A percentile compares a stretch with the other conserved stretches of the same genome.
phyloP scores from a whole-genome alignment of 2,113 vertebrate species.

The Cavia aperea region DNA sequence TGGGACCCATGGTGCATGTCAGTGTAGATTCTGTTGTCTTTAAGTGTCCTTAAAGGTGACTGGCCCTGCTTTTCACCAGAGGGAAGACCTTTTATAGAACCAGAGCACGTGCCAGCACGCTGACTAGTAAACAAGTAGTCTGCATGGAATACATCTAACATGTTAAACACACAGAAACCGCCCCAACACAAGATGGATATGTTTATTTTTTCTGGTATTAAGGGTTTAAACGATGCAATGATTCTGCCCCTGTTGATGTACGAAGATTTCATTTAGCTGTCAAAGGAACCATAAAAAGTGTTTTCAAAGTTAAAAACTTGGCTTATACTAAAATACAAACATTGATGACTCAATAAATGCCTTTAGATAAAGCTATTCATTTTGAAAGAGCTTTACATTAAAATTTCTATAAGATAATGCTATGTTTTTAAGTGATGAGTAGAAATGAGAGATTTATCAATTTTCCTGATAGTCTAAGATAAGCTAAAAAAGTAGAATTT shows the following conservation, averaged over 20 bases:
- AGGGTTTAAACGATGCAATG: neutral
- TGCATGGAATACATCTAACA: neutral
- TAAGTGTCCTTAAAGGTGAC: neutral
- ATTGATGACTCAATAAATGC: neutral
- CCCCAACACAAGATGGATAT: neutral
- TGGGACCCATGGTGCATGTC: neutral
- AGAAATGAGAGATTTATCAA: neutral
- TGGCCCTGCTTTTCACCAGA: neutral
- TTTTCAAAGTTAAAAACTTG: slow-evolving; percentile 14
- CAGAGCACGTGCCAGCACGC: neutral
- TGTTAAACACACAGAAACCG: neutral
- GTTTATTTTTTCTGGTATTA: neutral
- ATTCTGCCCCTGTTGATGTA: neutral
- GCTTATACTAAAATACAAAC: neutral
- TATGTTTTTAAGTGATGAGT: slow-evolving; percentile 14
- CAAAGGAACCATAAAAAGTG: neutral
- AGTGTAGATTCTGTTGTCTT: neutral
- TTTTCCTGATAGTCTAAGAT: neutral
- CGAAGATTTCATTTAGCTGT: neutral
- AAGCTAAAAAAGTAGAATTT: neutral
- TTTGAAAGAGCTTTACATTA: slow-evolving; percentile 14
- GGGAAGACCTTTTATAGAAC: neutral
- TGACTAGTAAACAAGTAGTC: neutral
- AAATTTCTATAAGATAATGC: neutral
- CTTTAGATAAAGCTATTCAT: neutral